Base-by-base conservation (phyloP, 2,888 invertebrate genomes). In the Drosophila multiciliata region DNA sequence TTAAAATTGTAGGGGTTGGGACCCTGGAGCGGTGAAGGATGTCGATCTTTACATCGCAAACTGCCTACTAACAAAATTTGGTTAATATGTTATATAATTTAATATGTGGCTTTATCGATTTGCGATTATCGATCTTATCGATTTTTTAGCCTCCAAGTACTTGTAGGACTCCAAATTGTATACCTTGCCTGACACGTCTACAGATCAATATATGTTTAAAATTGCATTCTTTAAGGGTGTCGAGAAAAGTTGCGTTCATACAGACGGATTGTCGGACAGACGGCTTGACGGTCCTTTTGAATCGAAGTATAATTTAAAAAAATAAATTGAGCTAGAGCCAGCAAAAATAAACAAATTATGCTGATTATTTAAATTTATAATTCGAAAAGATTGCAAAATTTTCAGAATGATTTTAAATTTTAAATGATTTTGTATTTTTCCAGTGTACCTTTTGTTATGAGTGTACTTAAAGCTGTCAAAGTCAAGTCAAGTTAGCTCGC, bases 401-500 rank as follows among this genome's bases (percentile, higher is more conserved):
- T 29, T 55, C n/a, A 29, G 20, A 23, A 15, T 23, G 7, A 45
- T 8, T 20, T 15, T 3, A 15, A 23, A 23, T 23, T 8, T 8
- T 15, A 15, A 45, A 45, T 23, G 0, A 15, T 45, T 23, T 23
- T 1, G 2, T 4, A 15, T 8, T 45, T 40, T 15, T n/a, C 3
- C 17, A 29, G 50, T 42, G 32, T 45, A 57, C 23, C 17, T 40
- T 40, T 42, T 57, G 20, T 32, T 40, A 0, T 1, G n/a, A n/a
- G 12, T 26, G 7, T 17, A 26, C 17, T 36, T 55, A 17, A 38
- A 36, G 66, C 62, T n/a, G 42, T 26, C 29, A 20, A n/a, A 12
- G 61, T 29, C n/a, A n/a, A n/a, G n/a, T 17, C 15, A 53, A 58
- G 55, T 23, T 45, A 29, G 23, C 64, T 17, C 17, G 17, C 35